Conservation (phyloP, 2,797 vertebrate genomes). For the Chiloscyllium punctatum region DNA sequence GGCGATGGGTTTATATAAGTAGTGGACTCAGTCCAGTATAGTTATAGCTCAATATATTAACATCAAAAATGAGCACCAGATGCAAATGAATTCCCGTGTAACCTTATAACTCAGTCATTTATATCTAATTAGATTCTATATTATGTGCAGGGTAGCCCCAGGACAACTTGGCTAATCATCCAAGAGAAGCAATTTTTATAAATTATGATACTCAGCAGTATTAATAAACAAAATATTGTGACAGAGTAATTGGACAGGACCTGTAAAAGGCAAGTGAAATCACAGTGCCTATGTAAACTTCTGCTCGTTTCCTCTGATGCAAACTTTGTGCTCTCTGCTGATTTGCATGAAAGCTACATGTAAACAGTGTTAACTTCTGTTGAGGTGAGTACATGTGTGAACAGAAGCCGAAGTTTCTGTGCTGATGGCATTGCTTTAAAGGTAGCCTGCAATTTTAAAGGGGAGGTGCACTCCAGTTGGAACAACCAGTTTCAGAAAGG, state of each 20-base stretch:
- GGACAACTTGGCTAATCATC: not conserved
- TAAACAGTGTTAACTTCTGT: not conserved
- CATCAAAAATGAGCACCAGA: not conserved
- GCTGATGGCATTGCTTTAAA: not conserved
- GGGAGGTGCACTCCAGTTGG: not conserved
- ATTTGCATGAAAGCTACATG: not conserved
- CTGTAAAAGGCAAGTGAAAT: too few species aligned
- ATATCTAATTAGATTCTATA: not conserved
- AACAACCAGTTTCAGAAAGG: not conserved
- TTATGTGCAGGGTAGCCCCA: not conserved
- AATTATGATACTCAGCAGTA: not conserved
- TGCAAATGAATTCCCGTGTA: not conserved
- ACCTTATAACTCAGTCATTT: not conserved
- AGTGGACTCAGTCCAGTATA: not conserved
- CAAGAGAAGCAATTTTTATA: not conserved
- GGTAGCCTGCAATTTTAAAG: not conserved
- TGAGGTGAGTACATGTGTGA: not conserved
- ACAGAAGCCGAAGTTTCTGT: not conserved
- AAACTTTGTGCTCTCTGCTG: not conserved
- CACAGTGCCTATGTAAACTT: not conserved
- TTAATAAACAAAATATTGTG: not conserved
- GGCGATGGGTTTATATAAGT: not conserved
- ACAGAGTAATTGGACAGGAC: too few species aligned
- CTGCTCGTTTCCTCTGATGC: not conserved
- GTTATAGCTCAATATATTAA: not conserved